Percentiles rank a stretch among this genome's conserved stretches.
Evolutionary conservation across 2,888 invertebrate species (phyloP).

Genomic region (Abrostola tripartita): DNA sequence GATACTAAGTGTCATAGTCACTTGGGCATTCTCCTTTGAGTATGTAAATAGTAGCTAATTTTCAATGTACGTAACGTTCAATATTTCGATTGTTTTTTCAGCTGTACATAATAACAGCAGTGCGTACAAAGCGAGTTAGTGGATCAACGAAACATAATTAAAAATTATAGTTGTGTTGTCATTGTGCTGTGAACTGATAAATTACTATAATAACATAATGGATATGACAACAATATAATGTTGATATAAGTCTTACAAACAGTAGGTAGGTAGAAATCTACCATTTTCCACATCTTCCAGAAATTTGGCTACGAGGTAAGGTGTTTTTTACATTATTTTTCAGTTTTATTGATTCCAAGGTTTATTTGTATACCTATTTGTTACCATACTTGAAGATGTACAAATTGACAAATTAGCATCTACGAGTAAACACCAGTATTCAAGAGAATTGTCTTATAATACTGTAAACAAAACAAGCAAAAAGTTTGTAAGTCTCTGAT

Average conservation of each 20-base stretch:
- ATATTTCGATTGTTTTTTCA: background rate
- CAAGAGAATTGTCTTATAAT: conserved; percentile 8
- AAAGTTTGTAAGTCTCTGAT: conserved; percentile 35
- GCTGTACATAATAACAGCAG: background rate
- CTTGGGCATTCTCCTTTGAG: too few species aligned
- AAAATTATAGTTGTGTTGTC: too few species aligned
- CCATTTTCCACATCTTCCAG: background rate
- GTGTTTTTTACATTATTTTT: background rate
- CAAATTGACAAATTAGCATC: background rate
- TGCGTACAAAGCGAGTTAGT: too few species aligned
- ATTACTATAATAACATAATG: too few species aligned
- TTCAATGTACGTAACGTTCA: background rate
- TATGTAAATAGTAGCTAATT: background rate
- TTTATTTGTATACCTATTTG: background rate
- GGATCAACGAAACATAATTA: too few species aligned
- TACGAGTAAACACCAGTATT: background rate
- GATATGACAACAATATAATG: too few species aligned
- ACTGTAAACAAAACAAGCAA: conserved; percentile 30
- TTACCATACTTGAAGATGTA: background rate
- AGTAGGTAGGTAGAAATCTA: too few species aligned
- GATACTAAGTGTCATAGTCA: too few species aligned
- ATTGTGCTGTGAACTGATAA: too few species aligned
- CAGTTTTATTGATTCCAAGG: background rate
- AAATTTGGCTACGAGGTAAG: background rate
- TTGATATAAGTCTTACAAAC: too few species aligned